A percentile compares a stretch with the other conserved stretches of the same genome.
Evolutionary conservation across 2,888 invertebrate genomes (phyloP).

Genomic region (Hyposoter didymator): DNA sequence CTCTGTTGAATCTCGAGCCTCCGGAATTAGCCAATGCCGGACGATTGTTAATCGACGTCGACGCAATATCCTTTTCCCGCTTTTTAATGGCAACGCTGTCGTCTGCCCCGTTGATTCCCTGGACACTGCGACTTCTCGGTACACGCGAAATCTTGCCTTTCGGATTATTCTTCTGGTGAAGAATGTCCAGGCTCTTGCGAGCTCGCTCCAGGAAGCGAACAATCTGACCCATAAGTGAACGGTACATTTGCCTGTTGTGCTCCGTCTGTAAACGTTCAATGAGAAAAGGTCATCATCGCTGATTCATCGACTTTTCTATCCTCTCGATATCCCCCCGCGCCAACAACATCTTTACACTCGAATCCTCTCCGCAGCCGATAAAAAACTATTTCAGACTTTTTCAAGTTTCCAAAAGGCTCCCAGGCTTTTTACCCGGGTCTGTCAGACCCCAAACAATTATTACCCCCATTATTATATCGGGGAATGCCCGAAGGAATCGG

Average conservation of each 20-base stretch:
- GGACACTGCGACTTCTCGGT: slow-evolving; percentile 85
- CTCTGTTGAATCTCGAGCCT: slow-evolving; percentile 80
- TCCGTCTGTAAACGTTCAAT: slow-evolving; percentile 86
- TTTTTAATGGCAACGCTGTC: slow-evolving; percentile 63
- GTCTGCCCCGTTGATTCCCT: slow-evolving; percentile 82
- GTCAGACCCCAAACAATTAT: background rate
- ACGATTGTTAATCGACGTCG: slow-evolving; percentile 44
- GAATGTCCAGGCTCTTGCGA: slow-evolving; percentile 87
- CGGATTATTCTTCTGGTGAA: slow-evolving; percentile 82
- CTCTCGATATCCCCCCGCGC: background rate
- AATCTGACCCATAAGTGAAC: slow-evolving; percentile 90
- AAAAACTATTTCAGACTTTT: background rate
- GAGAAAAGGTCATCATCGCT: slow-evolving; percentile 42
- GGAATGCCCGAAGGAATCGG: too few relatives aligned
- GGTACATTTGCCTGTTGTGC: slow-evolving; percentile 90
- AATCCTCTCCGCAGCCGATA: background rate
- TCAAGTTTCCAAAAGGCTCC: background rate
- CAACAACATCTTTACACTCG: background rate
- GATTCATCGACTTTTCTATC: slow-evolving; percentile 26
- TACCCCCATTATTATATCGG: background rate
- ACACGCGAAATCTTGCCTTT: slow-evolving; percentile 81
- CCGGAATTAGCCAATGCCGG: background rate
- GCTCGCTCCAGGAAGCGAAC: slow-evolving; percentile 89
- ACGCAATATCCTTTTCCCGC: slow-evolving; percentile 28
- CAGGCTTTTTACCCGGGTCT: too few relatives aligned